phyloP scores from a whole-genome alignment of 2,797 vertebrate genomes.

The Lepilemur ruficaudatus region DNA sequence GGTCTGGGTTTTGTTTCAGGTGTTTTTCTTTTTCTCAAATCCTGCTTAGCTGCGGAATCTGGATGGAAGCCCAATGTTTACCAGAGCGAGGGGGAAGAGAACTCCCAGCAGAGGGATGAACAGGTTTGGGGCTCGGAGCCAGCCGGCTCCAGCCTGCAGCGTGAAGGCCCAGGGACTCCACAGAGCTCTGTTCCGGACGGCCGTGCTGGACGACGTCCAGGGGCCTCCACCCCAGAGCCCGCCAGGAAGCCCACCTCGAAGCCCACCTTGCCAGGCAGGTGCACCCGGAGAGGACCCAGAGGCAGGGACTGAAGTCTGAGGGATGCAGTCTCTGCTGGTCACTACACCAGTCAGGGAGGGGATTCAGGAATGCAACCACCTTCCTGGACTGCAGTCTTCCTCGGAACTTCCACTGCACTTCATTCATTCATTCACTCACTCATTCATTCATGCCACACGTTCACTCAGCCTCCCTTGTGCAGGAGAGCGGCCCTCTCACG shows the following conservation, averaged over 20 bases:
- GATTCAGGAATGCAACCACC: no score
- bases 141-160: background rate
- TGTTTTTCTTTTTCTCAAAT: background rate
- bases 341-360: background rate
- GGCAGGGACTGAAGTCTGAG: accelerated
- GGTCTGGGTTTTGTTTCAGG: background rate
- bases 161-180: background rate
- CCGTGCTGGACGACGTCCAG: accelerated
- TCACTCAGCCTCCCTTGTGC: background rate
- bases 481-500: background rate
- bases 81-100: background rate
- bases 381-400: no score
- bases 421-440: accelerated
- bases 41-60: background rate
- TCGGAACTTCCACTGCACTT: accelerated
- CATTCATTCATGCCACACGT: accelerated
- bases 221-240: background rate
- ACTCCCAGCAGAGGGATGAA: background rate
- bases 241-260: background rate
- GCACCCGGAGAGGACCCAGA: accelerated
- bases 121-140: background rate
- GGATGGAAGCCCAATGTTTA: accelerated
- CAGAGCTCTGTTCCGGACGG: accelerated
- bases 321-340: accelerated
- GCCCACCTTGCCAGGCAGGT: background rate